A percentile compares a stretch with the other conserved stretches of the same genome.
Conservation (phyloP, 2,113 vertebrate species). For the Oncorhynchus gorbuscha region DNA sequence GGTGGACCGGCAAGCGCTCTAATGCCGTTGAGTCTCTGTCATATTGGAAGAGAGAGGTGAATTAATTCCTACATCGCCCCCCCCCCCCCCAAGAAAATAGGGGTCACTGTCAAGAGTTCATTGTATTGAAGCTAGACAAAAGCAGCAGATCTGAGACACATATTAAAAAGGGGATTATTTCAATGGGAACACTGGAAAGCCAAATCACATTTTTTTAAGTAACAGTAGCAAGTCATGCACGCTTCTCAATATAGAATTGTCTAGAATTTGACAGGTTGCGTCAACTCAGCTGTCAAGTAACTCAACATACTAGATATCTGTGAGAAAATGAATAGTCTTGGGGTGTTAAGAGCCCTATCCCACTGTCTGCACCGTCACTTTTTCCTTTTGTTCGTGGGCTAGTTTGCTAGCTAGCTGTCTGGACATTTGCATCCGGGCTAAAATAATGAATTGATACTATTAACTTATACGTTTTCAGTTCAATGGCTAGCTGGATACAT, state of each 20-base stretch:
- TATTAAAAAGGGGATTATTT: no score
- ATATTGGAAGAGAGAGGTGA: no score
- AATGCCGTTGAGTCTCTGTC: conserved; percentile 90
- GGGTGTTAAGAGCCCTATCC: background rate
- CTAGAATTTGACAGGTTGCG: no score
- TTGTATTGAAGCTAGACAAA: background rate
- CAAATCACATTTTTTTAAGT: no score
- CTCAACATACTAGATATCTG: no score
- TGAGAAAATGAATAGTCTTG: no score
- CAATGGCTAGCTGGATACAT: background rate
- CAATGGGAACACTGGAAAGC: no score
- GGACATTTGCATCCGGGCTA: background rate
- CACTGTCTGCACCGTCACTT: background rate
- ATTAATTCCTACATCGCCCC: background rate
- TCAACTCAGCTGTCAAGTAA: no score
- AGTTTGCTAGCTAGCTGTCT: no score
- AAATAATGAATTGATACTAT: background rate
- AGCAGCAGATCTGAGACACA: background rate
- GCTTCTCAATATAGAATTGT: no score
- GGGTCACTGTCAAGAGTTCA: background rate
- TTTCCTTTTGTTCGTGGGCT: background rate
- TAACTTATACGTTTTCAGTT: background rate
- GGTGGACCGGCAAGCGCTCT: conserved; percentile 92
- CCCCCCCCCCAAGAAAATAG: background rate
- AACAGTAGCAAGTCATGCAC: no score